Evolutionary conservation across 2,888 invertebrate genomes (phyloP).

Genomic region (Trileptium ribeirensis): DNA sequence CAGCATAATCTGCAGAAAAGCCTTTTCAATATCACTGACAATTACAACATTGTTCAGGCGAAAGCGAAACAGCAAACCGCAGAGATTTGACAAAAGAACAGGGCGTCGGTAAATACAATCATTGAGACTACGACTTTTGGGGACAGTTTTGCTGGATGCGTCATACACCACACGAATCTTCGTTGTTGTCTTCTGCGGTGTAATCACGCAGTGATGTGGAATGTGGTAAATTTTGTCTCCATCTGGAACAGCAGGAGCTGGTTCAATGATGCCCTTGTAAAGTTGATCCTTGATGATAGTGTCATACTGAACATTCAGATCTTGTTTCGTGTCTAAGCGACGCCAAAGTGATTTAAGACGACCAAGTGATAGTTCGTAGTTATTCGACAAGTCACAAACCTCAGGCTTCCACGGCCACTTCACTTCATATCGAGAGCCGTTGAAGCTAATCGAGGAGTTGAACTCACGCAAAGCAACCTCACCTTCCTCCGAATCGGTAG

Average conservation of each 20-base stretch:
- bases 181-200: slow-evolving; percentile 30
- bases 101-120: neutral
- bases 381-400: neutral
- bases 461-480: neutral
- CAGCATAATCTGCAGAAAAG: slow-evolving; percentile 36
- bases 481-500: neutral
- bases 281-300: slow-evolving; percentile 4
- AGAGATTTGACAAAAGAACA: slow-evolving; percentile 2
- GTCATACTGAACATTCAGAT: neutral
- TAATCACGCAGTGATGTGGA: slow-evolving; percentile 31
- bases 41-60: neutral
- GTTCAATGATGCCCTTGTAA: slow-evolving; percentile 21
- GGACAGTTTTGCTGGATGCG: slow-evolving; percentile 20
- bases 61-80: neutral
- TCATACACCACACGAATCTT: slow-evolving; percentile 38
- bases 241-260: too few species aligned
- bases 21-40: slow-evolving; percentile 36
- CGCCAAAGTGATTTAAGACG: neutral
- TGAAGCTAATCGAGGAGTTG: neutral
- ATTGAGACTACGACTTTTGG: neutral
- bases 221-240: slow-evolving; percentile 28
- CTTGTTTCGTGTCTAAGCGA: neutral
- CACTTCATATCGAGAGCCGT: slow-evolving; percentile 11
- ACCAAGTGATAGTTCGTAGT: neutral
- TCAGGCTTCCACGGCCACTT: slow-evolving; percentile 16